Base-by-base conservation (phyloP, 1,140 invertebrate species). In the Diorhabda elongata region DNA sequence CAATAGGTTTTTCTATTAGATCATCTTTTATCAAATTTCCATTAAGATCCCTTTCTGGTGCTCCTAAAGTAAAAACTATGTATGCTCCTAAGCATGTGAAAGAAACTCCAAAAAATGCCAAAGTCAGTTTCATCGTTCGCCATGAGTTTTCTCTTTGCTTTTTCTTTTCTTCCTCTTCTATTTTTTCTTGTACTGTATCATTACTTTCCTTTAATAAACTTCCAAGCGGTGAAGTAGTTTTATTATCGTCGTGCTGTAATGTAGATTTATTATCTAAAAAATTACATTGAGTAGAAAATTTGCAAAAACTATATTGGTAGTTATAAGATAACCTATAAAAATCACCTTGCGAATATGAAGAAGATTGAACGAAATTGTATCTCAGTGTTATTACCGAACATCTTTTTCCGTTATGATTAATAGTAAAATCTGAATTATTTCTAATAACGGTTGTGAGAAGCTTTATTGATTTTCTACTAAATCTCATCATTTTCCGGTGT, bases 1-100 rank as follows among this genome's bases (percentile, higher is more conserved):
- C 78, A 2, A 86, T 77, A 47, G 93, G 89, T 81, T 92, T 84
- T 69, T 90, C 75, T 58, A 86, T 87, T 78, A 92, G 96, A 83
- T 96, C 92, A 85, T 97, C 94, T 44, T 69, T 52, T 43, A 95
- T 86, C 44, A 86, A 72, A 64, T 90, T 85, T 4, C 94, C 94
- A 44, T 92, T 84, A 60, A 88, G 87, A 77, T 94, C 93, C 11
- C 83, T 81, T 44, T 85, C 82, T 2, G 94, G 93, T 26, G 86
- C 85, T 7, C 92, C 92, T 82, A 90, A 83, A 82, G 90, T 86
- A 65, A 91, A 78, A 56, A 87, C 78, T 74, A 88, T 81, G 6
- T 86, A 81, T 4, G 82, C 81, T 67, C 81, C 80, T 44, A 82
- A 69, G 42, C 79, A 75, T 1, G 79, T 79, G 63, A 87, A 78